These are phyloP conservation scores for Cyprinodon brontotheroides DNA, from an alignment of 2,113 vertebrate species.

Conservation along the genomic window DNA sequence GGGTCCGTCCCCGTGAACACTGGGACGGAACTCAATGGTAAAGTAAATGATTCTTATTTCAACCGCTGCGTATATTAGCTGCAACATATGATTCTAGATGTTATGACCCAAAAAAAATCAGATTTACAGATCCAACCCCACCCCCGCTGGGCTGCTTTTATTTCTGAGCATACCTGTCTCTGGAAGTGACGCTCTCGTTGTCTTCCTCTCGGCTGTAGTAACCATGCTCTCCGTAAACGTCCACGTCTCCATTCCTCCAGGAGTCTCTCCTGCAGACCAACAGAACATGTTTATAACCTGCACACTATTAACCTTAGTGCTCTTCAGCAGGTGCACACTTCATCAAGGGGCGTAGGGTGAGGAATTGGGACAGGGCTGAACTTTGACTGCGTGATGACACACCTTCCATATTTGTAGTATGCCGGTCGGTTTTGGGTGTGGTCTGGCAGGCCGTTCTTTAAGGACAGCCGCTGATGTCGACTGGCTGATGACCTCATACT, in stretches of 20 bases:
- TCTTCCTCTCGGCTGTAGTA: slow-evolving; percentile 76
- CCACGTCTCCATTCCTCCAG: slow-evolving; percentile 71
- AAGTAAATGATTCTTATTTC: too few species aligned
- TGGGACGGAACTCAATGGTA: too few species aligned
- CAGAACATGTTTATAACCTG: too few species aligned
- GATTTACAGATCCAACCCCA: not conserved
- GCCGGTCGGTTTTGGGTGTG: slow-evolving; percentile 49
- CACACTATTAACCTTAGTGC: too few species aligned
- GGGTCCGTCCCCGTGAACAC: too few species aligned
- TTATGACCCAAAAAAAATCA: not conserved
- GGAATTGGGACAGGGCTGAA: too few species aligned
- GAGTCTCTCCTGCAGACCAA: slow-evolving; percentile 57
- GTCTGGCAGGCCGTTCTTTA: slow-evolving; percentile 49
- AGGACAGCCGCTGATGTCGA: slow-evolving; percentile 36
- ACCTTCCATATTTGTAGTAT: slow-evolving; percentile 49
- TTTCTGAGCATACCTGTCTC: slow-evolving; percentile 62
- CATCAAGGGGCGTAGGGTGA: too few species aligned
- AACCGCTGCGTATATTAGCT: too few species aligned
- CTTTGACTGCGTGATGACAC: rapidly evolving
- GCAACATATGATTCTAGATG: too few species aligned
- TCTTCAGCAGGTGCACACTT: too few species aligned
- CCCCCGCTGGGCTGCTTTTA: not conserved
- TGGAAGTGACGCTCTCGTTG: slow-evolving; percentile 64
- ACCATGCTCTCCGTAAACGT: slow-evolving; percentile 46
- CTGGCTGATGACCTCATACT: slow-evolving; percentile 48